phyloP scores from a whole-genome alignment of 2,113 vertebrate species.

The Circaetus cinerascens region DNA sequence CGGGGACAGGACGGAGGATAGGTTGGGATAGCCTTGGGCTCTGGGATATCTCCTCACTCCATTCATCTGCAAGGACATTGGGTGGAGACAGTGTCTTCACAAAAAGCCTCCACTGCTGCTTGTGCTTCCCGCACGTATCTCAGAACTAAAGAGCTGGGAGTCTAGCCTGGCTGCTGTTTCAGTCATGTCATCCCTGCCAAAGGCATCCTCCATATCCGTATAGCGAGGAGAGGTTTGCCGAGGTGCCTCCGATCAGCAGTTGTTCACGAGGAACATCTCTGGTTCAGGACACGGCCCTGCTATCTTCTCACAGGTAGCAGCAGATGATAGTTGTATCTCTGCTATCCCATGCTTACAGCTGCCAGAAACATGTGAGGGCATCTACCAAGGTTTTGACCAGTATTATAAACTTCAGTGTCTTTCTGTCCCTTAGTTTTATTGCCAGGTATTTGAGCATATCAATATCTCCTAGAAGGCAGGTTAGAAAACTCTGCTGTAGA shows the following conservation, averaged over 20 bases:
- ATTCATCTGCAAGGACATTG: not conserved
- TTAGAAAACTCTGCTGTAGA: not conserved
- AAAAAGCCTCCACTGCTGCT: not conserved
- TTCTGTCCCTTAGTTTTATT: not conserved
- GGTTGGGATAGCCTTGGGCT: not conserved
- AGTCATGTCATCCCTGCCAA: not conserved
- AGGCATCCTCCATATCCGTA: not conserved
- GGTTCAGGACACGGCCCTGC: not conserved
- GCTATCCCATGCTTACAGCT: not conserved
- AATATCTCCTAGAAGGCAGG: not conserved
- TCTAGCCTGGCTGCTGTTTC: not conserved
- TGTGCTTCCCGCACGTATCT: not conserved
- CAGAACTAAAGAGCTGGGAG: not conserved
- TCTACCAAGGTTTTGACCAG: not conserved
- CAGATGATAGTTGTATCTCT: not conserved
- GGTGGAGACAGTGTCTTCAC: not conserved
- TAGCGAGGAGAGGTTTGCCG: not conserved
- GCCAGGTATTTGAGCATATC: not conserved
- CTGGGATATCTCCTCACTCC: not conserved
- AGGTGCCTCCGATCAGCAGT: fast-evolving
- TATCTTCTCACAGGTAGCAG: not conserved
- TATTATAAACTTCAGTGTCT: not conserved
- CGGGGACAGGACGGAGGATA: not conserved
- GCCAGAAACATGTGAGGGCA: not conserved
- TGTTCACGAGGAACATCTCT: fast-evolving